Percentiles rank a stretch among this genome's conserved stretches.
phyloP scores from a whole-genome alignment of 2,113 vertebrate genomes.

The Copsychus sechellarum region DNA sequence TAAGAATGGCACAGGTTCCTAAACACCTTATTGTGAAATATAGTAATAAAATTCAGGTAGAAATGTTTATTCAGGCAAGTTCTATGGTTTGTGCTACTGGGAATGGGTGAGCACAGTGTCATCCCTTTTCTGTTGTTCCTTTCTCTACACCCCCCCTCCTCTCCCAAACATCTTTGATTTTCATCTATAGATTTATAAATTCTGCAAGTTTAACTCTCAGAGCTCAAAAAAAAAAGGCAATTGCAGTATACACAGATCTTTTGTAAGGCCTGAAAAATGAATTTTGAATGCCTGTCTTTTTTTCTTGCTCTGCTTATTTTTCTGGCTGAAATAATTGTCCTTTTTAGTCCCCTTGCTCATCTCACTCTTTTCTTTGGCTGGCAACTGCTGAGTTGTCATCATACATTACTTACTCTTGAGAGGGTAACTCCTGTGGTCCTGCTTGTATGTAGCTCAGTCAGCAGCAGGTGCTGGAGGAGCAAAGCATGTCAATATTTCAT shows the following conservation, averaged over 20 bases:
- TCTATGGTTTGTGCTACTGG: background rate
- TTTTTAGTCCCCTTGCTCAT: background rate
- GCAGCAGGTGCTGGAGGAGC: constrained; percentile 48
- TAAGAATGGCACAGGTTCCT: background rate
- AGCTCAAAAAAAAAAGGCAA: background rate
- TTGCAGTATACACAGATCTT: background rate
- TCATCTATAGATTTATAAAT: background rate
- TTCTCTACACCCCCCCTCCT: background rate
- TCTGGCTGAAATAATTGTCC: background rate
- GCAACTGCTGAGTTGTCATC: constrained; percentile 28
- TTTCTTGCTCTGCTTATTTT: background rate
- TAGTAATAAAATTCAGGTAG: background rate
- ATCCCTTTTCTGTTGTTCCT: background rate
- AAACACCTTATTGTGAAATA: background rate
- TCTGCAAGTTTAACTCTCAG: background rate
- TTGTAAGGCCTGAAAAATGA: accelerated
- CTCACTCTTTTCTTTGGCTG: background rate
- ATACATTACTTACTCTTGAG: constrained; percentile 51
- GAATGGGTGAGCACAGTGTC: background rate
- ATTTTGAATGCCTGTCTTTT: background rate
- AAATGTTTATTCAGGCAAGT: background rate
- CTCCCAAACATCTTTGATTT: background rate
- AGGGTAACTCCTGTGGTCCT: constrained; percentile 1
- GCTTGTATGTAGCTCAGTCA: background rate
- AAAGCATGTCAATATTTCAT: constrained; percentile 45